Conservation (phyloP, 2,797 vertebrate species). For the Phalanger gymnotis region DNA sequence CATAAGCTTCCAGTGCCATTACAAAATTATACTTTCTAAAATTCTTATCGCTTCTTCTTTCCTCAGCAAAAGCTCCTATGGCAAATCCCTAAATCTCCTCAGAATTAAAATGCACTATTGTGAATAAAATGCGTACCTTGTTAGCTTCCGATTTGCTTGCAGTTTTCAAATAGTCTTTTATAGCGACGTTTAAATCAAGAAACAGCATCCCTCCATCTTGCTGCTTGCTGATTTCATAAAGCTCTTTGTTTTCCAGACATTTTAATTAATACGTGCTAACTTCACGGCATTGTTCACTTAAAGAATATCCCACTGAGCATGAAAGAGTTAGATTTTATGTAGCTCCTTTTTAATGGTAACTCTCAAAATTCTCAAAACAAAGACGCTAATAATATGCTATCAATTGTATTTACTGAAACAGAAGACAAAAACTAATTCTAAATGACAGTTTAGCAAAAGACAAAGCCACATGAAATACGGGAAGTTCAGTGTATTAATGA, state of each 20-base stretch:
- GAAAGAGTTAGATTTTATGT: slow-evolving; percentile 58
- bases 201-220: neutral
- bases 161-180: neutral
- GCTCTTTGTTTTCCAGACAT: slow-evolving; percentile 43
- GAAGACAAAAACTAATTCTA: slow-evolving; percentile 71
- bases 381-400: slow-evolving; percentile 62
- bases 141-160: slow-evolving; percentile 21
- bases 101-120: slow-evolving; percentile 14
- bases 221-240: slow-evolving; percentile 60
- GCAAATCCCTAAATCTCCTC: slow-evolving; percentile 35
- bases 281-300: slow-evolving; percentile 43
- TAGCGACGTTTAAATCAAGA: slow-evolving; percentile 53
- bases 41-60: slow-evolving; percentile 11
- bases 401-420: slow-evolving; percentile 75
- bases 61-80: neutral
- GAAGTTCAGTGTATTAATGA: neutral
- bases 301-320: slow-evolving; percentile 41
- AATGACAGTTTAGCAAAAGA: slow-evolving; percentile 61
- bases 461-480: slow-evolving; percentile 46
- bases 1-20: neutral
- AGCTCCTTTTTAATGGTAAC: slow-evolving; percentile 57
- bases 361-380: slow-evolving; percentile 61
- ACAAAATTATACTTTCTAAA: slow-evolving; percentile 53
- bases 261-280: slow-evolving; percentile 67
- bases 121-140: slow-evolving; percentile 18